Percentiles rank a stretch among this genome's conserved stretches.
Evolutionary conservation across 2,797 vertebrate genomes (phyloP).

Genomic region (Atherinosoma microstoma): DNA sequence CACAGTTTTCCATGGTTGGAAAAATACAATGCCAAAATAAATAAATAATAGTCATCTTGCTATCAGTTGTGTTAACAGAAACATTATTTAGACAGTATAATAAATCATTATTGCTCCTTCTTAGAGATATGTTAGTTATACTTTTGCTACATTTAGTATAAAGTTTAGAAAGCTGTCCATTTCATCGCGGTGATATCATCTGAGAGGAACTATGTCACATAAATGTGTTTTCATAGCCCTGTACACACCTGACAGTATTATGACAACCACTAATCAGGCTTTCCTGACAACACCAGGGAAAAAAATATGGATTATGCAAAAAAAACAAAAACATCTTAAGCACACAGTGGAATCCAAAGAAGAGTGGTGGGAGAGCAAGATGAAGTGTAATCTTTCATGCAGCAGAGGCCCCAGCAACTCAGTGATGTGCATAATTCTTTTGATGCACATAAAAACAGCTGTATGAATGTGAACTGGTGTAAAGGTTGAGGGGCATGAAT

Average conservation of each 20-base stretch:
- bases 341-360: conserved; percentile 34
- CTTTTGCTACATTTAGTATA: background rate
- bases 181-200: background rate
- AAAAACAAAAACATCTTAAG: conserved; percentile 5
- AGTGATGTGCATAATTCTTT: conserved; percentile 35
- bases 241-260: background rate
- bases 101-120: background rate
- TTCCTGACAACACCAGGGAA: conserved; percentile 6
- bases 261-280: conserved; percentile 18
- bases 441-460: conserved; percentile 15
- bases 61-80: background rate
- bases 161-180: background rate
- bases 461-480: conserved; percentile 18
- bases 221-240: background rate
- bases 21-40: background rate
- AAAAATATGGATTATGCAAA: conserved; percentile 9
- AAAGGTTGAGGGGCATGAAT: conserved; percentile 45
- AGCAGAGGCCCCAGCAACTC: conserved; percentile 48
- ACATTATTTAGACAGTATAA: background rate
- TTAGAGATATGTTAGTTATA: background rate
- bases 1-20: background rate
- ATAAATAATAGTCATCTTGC: background rate
- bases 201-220: conserved; percentile 1
- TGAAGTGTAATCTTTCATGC: conserved; percentile 49
- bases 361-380: conserved; percentile 2